These are phyloP conservation scores for Pseudorasbora parva DNA, from an alignment of 2,113 vertebrate species.

Conservation along the genomic window DNA sequence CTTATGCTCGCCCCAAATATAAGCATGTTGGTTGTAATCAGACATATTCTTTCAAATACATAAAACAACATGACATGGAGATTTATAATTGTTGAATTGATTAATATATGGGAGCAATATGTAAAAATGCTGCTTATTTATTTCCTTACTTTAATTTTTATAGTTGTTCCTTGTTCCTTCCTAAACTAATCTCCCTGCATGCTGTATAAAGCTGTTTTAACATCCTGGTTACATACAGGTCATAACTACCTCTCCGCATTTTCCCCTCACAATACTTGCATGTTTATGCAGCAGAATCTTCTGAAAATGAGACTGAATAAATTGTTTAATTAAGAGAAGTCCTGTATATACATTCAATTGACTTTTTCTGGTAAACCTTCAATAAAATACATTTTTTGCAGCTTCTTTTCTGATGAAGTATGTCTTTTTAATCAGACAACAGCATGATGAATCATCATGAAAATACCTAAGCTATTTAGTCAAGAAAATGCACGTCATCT, in stretches of 20 bases:
- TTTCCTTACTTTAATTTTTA: conserved; percentile 30
- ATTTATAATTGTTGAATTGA: conserved; percentile 29
- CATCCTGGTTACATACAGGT: conserved; percentile 34
- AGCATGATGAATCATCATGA: neutral
- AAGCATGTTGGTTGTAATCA: conserved; percentile 3
- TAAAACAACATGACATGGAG: neutral
- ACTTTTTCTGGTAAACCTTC: conserved; percentile 41
- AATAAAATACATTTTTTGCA: conserved; percentile 48
- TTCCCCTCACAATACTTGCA: conserved; percentile 32
- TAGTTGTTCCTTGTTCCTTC: neutral
- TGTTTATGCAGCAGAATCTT: conserved; percentile 39
- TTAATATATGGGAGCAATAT: conserved; percentile 53
- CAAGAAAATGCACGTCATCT: neutral
- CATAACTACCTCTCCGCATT: conserved; percentile 58
- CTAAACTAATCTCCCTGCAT: conserved; percentile 13
- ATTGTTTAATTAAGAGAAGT: conserved; percentile 35
- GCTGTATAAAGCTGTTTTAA: conserved; percentile 30
- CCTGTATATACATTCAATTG: conserved; percentile 18
- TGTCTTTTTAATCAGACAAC: conserved; percentile 3
- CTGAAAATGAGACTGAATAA: conserved; percentile 2
- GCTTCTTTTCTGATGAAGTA: conserved; percentile 21
- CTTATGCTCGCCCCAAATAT: neutral
- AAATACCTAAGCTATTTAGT: neutral
- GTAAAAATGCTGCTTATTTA: conserved; percentile 50
- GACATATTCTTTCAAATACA: neutral